Evolutionary conservation across 2,888 invertebrate genomes (phyloP).

Genomic region (Drosophila flavopinicola): DNA sequence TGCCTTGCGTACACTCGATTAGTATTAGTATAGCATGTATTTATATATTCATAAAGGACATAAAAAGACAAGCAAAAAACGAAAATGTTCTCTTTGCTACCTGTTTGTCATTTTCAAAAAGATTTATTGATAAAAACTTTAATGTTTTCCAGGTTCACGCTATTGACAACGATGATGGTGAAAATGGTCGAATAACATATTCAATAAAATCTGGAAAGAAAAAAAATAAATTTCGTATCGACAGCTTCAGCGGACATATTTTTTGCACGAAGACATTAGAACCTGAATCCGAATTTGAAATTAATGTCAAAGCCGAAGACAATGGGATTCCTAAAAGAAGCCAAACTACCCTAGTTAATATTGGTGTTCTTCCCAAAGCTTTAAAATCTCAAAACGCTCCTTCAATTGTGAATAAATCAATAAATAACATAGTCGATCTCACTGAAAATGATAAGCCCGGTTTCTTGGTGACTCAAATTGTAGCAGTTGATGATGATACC

Average conservation of each 20-base stretch:
- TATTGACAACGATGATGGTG: slow-evolving; percentile 91
- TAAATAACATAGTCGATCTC: slow-evolving; percentile 89
- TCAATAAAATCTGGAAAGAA: slow-evolving; percentile 91
- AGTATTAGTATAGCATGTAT: no score
- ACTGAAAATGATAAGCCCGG: slow-evolving; percentile 95
- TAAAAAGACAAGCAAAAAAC: no score
- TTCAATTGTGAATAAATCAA: slow-evolving; percentile 86
- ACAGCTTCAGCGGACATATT: slow-evolving; percentile 92
- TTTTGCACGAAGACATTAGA: slow-evolving; percentile 90
- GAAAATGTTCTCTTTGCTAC: no score
- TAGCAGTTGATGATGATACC: slow-evolving; percentile 93
- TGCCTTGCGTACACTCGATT: no score
- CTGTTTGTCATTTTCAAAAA: no score
- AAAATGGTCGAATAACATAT: slow-evolving; percentile 93
- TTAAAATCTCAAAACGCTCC: slow-evolving; percentile 87
- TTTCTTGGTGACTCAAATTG: slow-evolving; percentile 92
- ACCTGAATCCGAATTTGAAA: slow-evolving; percentile 85
- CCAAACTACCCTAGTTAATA: slow-evolving; percentile 90
- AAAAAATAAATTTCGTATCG: slow-evolving; percentile 92
- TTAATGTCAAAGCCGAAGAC: slow-evolving; percentile 88
- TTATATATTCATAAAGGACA: no score
- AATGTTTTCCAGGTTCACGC: slow-evolving; percentile 86
- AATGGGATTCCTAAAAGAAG: slow-evolving; percentile 90
- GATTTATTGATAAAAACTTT: not conserved
- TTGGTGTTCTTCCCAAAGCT: slow-evolving; percentile 87